These are phyloP conservation scores for Varanus komodoensis DNA, from an alignment of 2,113 vertebrate species.

Conservation along the genomic window DNA sequence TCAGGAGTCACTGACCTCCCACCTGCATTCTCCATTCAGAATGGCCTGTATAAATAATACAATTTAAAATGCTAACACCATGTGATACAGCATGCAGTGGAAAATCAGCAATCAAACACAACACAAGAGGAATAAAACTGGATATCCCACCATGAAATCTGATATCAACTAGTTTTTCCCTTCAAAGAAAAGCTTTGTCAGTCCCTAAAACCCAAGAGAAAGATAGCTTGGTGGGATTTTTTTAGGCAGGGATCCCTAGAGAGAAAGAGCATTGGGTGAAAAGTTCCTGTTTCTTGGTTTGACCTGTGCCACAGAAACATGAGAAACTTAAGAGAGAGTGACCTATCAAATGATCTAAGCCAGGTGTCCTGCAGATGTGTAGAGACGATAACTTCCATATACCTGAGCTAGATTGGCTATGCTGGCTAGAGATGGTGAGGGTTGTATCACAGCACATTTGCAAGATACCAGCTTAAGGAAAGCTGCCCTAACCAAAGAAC, in stretches of 20 bases:
- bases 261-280: not conserved
- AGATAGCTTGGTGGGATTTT: not conserved
- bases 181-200: not conserved
- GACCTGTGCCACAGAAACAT: no score
- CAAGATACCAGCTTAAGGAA: no score
- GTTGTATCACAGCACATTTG: no score
- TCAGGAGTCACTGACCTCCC: no score
- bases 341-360: no score
- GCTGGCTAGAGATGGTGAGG: no score
- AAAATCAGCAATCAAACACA: not conserved
- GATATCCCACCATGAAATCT: not conserved
- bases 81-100: not conserved
- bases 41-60: not conserved
- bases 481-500: no score
- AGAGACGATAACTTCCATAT: no score
- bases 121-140: not conserved
- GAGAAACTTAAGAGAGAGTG: no score
- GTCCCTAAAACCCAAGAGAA: not conserved
- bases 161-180: not conserved
- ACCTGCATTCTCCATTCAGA: not conserved
- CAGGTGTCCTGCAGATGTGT: no score
- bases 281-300: not conserved
- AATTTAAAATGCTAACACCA: not conserved
- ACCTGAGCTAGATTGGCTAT: no score
- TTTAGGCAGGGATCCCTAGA: not conserved